phyloP scores from a whole-genome alignment of 2,797 vertebrate species.

The Gastrophryne carolinensis region DNA sequence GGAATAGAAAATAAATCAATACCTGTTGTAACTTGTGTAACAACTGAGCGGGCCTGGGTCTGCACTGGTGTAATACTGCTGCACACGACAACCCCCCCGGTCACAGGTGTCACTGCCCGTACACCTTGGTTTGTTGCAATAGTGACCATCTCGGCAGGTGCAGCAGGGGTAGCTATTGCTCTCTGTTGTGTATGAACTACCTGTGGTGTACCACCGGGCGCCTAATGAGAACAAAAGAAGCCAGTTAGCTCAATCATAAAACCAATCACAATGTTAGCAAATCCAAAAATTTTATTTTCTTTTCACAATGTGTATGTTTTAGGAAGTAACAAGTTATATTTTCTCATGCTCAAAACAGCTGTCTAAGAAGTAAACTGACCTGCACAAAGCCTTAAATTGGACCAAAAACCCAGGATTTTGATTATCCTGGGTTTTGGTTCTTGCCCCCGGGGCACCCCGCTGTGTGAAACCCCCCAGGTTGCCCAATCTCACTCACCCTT shows the following conservation, averaged over 20 bases:
- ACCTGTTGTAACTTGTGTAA: slow-evolving; percentile 81
- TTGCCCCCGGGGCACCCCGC: no score
- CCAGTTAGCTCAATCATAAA: background rate
- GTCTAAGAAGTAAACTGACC: background rate
- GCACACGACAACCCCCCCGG: slow-evolving; percentile 80
- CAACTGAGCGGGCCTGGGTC: slow-evolving; percentile 79
- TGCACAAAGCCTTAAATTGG: background rate
- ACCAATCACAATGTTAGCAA: background rate
- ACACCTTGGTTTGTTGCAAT: slow-evolving; percentile 81
- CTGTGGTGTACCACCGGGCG: slow-evolving; percentile 68
- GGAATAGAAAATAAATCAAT: background rate
- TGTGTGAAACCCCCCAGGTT: no score
- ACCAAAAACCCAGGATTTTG: no score
- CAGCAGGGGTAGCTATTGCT: slow-evolving; percentile 65
- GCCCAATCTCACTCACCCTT: no score
- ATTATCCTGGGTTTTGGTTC: no score
- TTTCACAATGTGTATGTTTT: background rate
- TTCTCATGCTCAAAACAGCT: background rate
- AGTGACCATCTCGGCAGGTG: slow-evolving; percentile 80
- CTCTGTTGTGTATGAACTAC: slow-evolving; percentile 86
- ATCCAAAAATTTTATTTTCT: background rate
- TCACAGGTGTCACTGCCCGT: slow-evolving; percentile 79
- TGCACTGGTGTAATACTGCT: slow-evolving; percentile 81
- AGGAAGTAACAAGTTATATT: background rate
- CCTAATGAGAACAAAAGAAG: slow-evolving; percentile 63